phyloP scores from a whole-genome alignment of 2,888 invertebrate genomes.

The Axea sp. region DNA sequence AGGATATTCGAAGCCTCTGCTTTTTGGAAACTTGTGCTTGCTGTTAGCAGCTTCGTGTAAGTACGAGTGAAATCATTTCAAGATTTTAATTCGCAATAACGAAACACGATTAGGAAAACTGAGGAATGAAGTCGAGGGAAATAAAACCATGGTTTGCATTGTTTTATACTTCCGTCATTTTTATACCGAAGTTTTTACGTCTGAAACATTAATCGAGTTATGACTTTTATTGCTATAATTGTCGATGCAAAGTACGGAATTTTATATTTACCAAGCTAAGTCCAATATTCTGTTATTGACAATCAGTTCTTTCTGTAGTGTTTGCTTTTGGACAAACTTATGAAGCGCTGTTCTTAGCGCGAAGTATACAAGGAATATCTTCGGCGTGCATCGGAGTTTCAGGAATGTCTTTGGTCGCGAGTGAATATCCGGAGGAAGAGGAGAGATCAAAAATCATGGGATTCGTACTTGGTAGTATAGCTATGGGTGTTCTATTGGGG shows the following conservation, averaged over 20 bases:
- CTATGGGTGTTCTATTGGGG: constrained; percentile 88
- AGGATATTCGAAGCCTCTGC: constrained; percentile 85
- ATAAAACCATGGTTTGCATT: too few relatives aligned
- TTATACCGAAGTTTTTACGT: too few relatives aligned
- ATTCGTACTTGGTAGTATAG: constrained; percentile 88
- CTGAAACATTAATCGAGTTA: too few relatives aligned
- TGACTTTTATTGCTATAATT: too few relatives aligned
- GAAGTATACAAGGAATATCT: constrained; percentile 89
- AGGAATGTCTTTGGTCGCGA: constrained; percentile 89
- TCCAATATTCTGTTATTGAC: too few relatives aligned
- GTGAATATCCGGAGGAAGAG: constrained; percentile 80
- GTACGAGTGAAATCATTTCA: constrained; percentile 70
- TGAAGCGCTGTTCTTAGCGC: constrained; percentile 84
- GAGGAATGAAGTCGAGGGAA: too few relatives aligned
- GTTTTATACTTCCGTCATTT: too few relatives aligned
- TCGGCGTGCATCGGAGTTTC: constrained; percentile 90
- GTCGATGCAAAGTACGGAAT: too few relatives aligned
- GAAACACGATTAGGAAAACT: too few relatives aligned
- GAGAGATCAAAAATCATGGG: constrained; percentile 88
- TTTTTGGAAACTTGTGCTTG: constrained; percentile 85
- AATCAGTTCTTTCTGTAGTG: too few relatives aligned
- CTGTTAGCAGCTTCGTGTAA: constrained; percentile 85
- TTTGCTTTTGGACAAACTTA: constrained; percentile 88
- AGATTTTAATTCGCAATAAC: too few relatives aligned
- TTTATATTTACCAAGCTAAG: too few relatives aligned